phyloP scores from a whole-genome alignment of 2,888 invertebrate species.

The Heliconius aoede region DNA sequence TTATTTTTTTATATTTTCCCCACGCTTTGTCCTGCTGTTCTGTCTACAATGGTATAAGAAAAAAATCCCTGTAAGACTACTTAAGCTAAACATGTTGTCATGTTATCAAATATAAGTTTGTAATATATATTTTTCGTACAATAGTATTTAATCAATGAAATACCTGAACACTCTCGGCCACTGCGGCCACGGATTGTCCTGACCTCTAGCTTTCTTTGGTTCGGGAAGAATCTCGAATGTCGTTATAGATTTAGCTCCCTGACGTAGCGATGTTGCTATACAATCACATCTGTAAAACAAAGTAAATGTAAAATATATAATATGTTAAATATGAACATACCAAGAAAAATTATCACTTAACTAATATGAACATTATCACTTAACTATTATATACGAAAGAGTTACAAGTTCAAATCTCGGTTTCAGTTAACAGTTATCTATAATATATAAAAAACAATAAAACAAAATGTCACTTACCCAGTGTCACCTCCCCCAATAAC shows the following conservation, averaged over 20 bases:
- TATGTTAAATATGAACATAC: neutral
- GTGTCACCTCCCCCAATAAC: constrained; percentile 95
- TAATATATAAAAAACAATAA: neutral
- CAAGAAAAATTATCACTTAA: too few species aligned
- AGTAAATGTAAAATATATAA: neutral
- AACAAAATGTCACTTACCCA: constrained; percentile 70
- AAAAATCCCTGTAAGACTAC: too few species aligned
- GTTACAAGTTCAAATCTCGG: too few species aligned
- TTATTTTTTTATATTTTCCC: too few species aligned
- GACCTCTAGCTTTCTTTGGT: constrained; percentile 90
- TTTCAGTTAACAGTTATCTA: too few species aligned
- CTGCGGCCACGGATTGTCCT: constrained; percentile 99
- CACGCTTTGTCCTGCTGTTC: too few species aligned
- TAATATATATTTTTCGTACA: too few species aligned
- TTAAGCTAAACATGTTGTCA: too few species aligned
- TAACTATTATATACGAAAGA: too few species aligned
- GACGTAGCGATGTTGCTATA: constrained; percentile 97
- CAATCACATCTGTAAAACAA: constrained; percentile 91
- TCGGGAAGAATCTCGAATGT: constrained; percentile 98
- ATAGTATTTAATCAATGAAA: neutral
- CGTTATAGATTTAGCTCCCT: constrained; percentile 96
- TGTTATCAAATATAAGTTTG: too few species aligned
- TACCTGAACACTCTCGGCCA: constrained; percentile 97
- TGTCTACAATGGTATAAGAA: too few species aligned
- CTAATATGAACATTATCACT: too few species aligned